These are phyloP conservation scores for Drosophila gunungcola DNA, from an alignment of 1,140 invertebrate species.

Conservation along the genomic window DNA sequence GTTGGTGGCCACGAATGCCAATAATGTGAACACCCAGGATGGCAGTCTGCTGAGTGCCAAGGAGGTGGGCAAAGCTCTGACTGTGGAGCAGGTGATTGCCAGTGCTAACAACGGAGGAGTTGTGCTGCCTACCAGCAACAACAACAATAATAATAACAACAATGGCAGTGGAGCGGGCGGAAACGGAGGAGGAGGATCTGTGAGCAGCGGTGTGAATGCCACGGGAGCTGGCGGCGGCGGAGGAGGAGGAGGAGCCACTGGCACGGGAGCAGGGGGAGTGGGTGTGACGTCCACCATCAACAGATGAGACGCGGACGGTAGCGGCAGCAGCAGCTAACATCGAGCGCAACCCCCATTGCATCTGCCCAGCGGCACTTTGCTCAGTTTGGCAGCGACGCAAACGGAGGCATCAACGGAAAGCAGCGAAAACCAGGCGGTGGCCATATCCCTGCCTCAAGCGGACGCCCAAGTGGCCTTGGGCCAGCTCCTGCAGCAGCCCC, in stretches of 20 bases:
- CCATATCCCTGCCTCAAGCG: conserved; percentile 36
- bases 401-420: neutral
- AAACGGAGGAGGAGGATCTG: conserved; percentile 17
- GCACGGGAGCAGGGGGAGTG: conserved; percentile 16
- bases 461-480: conserved; percentile 53
- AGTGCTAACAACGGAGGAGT: conserved; percentile 75
- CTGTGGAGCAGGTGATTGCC: conserved; percentile 72
- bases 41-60: conserved; percentile 43
- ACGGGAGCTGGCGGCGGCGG: conserved; percentile 10
- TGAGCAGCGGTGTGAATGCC: conserved; percentile 24
- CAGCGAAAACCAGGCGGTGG: conserved; percentile 28
- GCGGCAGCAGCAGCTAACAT: conserved; percentile 76
- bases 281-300: conserved; percentile 73
- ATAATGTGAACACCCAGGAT: conserved; percentile 46
- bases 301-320: conserved; percentile 77
- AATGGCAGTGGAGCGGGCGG: conserved; percentile 43
- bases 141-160: conserved; percentile 54
- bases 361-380: conserved; percentile 56
- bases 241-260: conserved; percentile 9
- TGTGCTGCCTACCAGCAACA: conserved; percentile 59
- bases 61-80: conserved; percentile 67
- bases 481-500: conserved; percentile 51
- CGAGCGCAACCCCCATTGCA: conserved; percentile 52
- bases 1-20: conserved; percentile 57
- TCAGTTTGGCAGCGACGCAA: conserved; percentile 40